Evolutionary conservation across 2,797 vertebrate genomes (phyloP).

Genomic region (Lacerta bilineata): DNA sequence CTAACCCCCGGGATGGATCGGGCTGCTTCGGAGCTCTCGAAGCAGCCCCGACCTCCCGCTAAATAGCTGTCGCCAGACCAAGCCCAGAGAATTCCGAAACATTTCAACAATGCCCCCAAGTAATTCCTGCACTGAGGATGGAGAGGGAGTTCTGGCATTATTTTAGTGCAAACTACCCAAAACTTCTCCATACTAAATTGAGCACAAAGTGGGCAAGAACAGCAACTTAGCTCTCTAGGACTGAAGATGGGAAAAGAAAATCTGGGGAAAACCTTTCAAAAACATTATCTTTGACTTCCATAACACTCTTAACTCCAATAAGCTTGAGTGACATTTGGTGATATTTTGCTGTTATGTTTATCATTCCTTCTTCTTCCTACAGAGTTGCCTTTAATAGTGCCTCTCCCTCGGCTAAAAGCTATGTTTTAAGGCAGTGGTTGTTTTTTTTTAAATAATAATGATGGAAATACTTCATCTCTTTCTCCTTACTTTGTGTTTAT

Average conservation of each 20-base stretch:
- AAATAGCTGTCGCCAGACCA: not conserved
- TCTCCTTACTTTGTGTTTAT: not conserved
- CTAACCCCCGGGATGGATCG: too few species aligned
- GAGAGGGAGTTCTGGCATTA: not conserved
- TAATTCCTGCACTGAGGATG: not conserved
- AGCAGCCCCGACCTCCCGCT: too few species aligned
- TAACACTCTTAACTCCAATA: constrained; percentile 4
- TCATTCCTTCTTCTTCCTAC: not conserved
- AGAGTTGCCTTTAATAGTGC: constrained; percentile 22
- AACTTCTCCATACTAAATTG: not conserved
- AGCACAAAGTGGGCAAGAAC: not conserved
- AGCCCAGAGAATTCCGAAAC: not conserved
- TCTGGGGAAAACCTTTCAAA: not conserved
- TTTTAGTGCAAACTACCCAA: not conserved
- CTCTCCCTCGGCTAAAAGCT: constrained; percentile 30
- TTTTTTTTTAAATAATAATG: not conserved
- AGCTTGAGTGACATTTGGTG: constrained; percentile 1
- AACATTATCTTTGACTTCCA: constrained; percentile 23
- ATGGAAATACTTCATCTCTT: constrained; percentile 14
- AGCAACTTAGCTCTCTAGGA: not conserved
- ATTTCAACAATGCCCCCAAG: not conserved
- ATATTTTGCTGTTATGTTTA: not conserved
- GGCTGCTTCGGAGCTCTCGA: too few species aligned
- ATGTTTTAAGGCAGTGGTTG: constrained; percentile 16
- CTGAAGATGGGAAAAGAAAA: not conserved